These are phyloP conservation scores for Smithornis capensis DNA, from an alignment of 2,113 vertebrate species.

Conservation along the genomic window DNA sequence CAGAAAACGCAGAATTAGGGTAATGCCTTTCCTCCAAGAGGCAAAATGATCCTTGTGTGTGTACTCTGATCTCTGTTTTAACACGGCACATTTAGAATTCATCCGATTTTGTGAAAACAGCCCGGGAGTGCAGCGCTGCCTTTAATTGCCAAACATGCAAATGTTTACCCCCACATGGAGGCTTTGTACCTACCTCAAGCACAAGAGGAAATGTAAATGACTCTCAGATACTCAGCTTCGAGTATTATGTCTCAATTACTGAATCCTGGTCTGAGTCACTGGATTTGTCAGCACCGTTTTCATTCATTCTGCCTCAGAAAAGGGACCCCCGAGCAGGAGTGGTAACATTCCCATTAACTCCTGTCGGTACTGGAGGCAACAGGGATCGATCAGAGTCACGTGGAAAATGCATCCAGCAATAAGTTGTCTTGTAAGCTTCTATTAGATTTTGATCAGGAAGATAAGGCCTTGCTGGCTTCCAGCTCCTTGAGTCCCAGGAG, in stretches of 20 bases:
- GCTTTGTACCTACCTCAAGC: not conserved
- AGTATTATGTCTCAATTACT: not conserved
- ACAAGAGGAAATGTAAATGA: conserved; percentile 20
- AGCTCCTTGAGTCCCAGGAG: not conserved
- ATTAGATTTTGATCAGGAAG: not conserved
- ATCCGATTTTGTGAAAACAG: not conserved
- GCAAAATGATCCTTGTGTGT: conserved; percentile 7
- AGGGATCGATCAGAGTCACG: accelerated
- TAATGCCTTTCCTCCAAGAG: conserved; percentile 23
- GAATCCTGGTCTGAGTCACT: not conserved
- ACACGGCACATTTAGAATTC: not conserved
- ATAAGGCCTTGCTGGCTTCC: not conserved
- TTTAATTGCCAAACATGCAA: conserved; percentile 8
- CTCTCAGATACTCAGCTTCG: not conserved
- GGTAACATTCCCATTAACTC: not conserved
- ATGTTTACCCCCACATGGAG: not conserved
- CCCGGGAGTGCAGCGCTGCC: not conserved
- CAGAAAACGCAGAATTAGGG: not conserved
- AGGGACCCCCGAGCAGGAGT: not conserved
- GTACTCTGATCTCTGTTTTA: conserved; percentile 25
- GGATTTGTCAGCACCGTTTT: not conserved
- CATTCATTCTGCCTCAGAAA: not conserved
- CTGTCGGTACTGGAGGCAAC: accelerated
- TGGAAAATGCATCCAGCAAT: not conserved
- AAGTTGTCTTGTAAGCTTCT: not conserved